phyloP scores from a whole-genome alignment of 2,113 vertebrate species.

The Verasper variegatus region DNA sequence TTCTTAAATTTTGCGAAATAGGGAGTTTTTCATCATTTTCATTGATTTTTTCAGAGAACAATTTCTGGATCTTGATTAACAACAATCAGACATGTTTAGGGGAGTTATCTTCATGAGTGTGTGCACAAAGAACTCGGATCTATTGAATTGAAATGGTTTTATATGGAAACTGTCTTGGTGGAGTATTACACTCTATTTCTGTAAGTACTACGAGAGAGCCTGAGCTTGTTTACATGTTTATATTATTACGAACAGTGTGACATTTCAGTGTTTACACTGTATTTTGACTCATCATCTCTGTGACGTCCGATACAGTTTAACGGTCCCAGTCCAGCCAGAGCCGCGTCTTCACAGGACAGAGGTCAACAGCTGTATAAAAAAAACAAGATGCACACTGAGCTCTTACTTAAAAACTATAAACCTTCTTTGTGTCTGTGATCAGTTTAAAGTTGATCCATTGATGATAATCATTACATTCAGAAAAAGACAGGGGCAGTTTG shows the following conservation, averaged over 20 bases:
- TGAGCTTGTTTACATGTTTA: not conserved
- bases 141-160: no score
- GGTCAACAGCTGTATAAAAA: constrained; percentile 19
- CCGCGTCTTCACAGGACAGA: constrained; percentile 44
- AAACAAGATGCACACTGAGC: constrained; percentile 7
- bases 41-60: no score
- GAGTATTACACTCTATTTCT: no score
- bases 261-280: constrained; percentile 42
- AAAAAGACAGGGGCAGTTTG: constrained; percentile 1
- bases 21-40: no score
- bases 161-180: no score
- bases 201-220: not conserved
- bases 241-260: not conserved
- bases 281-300: not conserved
- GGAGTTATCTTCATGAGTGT: no score
- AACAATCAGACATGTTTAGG: no score
- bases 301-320: constrained; percentile 38
- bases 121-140: no score
- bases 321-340: constrained; percentile 7
- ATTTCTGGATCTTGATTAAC: no score
- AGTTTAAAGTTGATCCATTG: not conserved
- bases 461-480: not conserved
- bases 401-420: constrained; percentile 27
- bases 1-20: no score
- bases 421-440: not conserved